Percentiles rank a stretch among this genome's conserved stretches.
These are phyloP conservation scores for Chelonoidis abingdonii DNA, from an alignment of 2,113 vertebrate genomes.

Conservation along the genomic window DNA sequence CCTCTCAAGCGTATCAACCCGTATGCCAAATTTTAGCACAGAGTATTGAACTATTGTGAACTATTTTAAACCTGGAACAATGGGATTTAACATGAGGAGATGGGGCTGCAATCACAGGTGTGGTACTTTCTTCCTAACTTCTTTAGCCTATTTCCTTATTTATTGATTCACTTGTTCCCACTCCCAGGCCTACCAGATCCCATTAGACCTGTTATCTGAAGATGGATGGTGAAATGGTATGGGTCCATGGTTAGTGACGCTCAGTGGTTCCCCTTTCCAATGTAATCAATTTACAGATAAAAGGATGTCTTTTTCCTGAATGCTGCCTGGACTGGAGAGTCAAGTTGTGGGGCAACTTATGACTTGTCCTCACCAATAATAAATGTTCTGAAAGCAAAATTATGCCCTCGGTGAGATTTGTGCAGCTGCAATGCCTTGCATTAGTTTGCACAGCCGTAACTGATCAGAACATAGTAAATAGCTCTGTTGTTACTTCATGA, in stretches of 20 bases:
- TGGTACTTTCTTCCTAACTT: accelerated
- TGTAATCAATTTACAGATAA: neutral
- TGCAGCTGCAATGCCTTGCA: neutral
- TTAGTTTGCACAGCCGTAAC: neutral
- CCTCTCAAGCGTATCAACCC: neutral
- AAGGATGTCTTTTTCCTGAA: accelerated
- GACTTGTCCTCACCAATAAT: neutral
- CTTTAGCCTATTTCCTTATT: neutral
- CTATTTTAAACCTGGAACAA: neutral
- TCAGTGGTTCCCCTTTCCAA: neutral
- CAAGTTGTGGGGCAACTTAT: neutral
- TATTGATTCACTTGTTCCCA: accelerated
- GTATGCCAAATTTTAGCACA: neutral
- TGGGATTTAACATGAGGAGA: neutral
- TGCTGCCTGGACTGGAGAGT: neutral
- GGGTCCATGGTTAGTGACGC: neutral
- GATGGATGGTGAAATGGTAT: accelerated
- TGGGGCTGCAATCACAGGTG: accelerated
- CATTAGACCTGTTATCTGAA: accelerated
- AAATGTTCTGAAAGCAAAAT: neutral
- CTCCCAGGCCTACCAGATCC: accelerated
- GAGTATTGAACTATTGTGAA: neutral
- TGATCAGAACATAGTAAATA: neutral
- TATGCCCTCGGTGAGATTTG: neutral
- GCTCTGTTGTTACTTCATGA: neutral